These are phyloP conservation scores for Neomonachus schauinslandi DNA, from an alignment of 2,113 vertebrate genomes.

Conservation along the genomic window DNA sequence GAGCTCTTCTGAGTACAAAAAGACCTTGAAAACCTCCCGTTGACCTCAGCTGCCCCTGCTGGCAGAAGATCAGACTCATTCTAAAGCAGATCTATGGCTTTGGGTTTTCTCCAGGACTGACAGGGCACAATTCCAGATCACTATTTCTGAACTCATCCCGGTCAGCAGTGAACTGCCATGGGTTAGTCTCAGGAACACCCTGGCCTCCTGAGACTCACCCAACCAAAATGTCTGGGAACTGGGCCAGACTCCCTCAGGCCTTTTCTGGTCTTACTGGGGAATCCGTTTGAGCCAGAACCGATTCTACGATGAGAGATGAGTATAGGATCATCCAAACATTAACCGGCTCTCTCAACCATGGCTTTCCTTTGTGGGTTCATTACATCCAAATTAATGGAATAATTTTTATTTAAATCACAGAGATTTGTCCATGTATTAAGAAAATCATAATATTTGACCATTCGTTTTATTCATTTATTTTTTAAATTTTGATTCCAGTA, in stretches of 20 bases:
- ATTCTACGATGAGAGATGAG: slow-evolving; percentile 13
- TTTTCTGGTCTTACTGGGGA: slow-evolving; percentile 34
- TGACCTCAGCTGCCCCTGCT: slow-evolving; percentile 33
- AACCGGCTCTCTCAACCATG: neutral
- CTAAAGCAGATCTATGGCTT: slow-evolving; percentile 42
- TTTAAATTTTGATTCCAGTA: neutral
- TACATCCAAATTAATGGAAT: slow-evolving; percentile 9
- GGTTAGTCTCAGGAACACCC: slow-evolving; percentile 59
- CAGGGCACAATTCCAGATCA: slow-evolving; percentile 14
- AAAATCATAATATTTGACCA: neutral
- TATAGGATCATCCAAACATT: neutral
- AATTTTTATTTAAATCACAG: neutral
- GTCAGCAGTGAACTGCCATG: neutral
- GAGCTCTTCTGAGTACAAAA: neutral
- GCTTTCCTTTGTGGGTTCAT: neutral
- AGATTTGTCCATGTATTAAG: slow-evolving; percentile 35
- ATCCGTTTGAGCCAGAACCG: slow-evolving; percentile 31
- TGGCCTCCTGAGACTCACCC: slow-evolving; percentile 14
- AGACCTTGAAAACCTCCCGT: slow-evolving; percentile 35
- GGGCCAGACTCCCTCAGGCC: slow-evolving; percentile 30
- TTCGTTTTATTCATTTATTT: neutral
- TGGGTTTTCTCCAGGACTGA: slow-evolving; percentile 61
- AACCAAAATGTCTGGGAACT: slow-evolving; percentile 29
- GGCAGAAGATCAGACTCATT: slow-evolving; percentile 27
- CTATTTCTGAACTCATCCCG: slow-evolving; percentile 41